Evolutionary conservation across 2,888 invertebrate species (phyloP).

Genomic region (Acleris laterana): DNA sequence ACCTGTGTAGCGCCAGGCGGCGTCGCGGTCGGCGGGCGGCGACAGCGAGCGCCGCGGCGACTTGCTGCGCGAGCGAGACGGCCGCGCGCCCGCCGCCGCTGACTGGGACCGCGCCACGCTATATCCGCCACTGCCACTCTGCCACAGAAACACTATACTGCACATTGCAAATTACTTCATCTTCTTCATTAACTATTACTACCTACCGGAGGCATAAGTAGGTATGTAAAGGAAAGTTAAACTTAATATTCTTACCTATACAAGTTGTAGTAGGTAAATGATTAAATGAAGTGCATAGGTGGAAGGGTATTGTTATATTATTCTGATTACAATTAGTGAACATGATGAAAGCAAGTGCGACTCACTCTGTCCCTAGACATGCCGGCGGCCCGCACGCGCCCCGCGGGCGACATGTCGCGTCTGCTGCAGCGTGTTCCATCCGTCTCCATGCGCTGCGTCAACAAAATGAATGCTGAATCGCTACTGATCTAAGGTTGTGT

Average conservation of each 20-base stretch:
- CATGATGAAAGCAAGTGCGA: constrained; percentile 8
- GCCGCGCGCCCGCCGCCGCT: constrained; percentile 87
- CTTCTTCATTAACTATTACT: too few species aligned
- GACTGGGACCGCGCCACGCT: constrained; percentile 92
- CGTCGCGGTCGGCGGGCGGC: constrained; percentile 88
- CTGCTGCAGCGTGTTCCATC: constrained; percentile 90
- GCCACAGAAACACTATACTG: constrained; percentile 41
- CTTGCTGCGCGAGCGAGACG: constrained; percentile 88
- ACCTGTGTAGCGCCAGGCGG: constrained; percentile 86
- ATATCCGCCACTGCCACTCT: constrained; percentile 75
- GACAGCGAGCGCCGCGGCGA: constrained; percentile 93
- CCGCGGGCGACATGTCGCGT: constrained; percentile 93
- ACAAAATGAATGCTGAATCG: constrained; percentile 36
- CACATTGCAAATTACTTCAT: neutral
- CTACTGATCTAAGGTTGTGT: constrained; percentile 7
- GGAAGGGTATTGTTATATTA: too few species aligned
- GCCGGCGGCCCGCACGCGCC: constrained; percentile 87
- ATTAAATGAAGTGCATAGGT: too few species aligned
- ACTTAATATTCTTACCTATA: too few species aligned
- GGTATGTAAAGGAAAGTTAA: too few species aligned
- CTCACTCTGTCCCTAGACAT: constrained; percentile 85
- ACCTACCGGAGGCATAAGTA: too few species aligned
- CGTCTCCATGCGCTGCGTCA: constrained; percentile 77
- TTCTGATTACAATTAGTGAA: neutral
- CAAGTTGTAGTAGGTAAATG: too few species aligned